Conservation (phyloP, 2,113 vertebrate genomes). For the Lipotes vexillifer region DNA sequence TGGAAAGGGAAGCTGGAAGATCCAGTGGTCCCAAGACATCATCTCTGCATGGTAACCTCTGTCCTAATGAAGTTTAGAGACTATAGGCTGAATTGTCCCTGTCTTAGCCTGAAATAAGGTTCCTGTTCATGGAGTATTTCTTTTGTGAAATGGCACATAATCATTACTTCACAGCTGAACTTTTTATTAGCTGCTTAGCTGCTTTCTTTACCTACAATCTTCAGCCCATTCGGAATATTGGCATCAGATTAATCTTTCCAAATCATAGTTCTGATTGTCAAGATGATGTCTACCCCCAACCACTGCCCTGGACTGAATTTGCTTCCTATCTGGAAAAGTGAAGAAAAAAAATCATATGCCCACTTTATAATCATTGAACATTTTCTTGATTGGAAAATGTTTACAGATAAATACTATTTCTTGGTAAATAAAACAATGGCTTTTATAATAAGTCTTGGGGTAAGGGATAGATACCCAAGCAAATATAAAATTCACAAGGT, state of each 20-base stretch:
- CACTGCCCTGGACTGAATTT: not conserved
- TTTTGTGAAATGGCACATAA: not conserved
- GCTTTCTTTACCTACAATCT: not conserved
- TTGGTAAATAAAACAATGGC: not conserved
- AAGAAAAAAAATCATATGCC: not conserved
- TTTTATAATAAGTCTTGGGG: not conserved
- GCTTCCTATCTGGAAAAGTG: not conserved
- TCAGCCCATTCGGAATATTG: not conserved
- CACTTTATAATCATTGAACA: not conserved
- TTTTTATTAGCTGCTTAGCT: not conserved
- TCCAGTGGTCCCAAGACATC: not conserved
- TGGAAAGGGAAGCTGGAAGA: constrained; percentile 11
- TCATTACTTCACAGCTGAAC: not conserved
- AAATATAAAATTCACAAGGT: not conserved
- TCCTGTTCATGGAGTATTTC: not conserved
- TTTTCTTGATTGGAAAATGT: not conserved
- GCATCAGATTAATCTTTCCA: constrained; percentile 2
- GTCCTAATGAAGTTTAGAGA: not conserved
- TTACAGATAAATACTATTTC: not conserved
- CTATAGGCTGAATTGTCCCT: not conserved
- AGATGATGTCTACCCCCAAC: not conserved
- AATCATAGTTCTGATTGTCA: not conserved
- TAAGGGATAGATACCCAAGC: not conserved
- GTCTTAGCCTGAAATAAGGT: not conserved
- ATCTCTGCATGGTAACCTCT: not conserved